Conservation (phyloP, 2,113 vertebrate genomes). For the Beaufortia kweichowensis region DNA sequence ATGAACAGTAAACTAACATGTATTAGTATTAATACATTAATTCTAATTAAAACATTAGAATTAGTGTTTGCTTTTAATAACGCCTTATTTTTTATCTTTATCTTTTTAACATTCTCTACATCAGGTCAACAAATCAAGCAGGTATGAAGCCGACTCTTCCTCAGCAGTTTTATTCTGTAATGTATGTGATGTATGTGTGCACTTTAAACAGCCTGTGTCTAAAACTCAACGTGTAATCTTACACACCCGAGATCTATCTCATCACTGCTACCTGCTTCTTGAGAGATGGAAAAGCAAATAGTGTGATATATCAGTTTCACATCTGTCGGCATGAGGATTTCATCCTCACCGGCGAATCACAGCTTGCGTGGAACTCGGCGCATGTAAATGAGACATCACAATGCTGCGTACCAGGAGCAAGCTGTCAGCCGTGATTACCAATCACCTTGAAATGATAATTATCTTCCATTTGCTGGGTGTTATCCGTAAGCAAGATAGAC, state of each 20-base stretch:
- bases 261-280: not conserved
- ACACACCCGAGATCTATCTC: not conserved
- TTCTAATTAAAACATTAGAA: too few relatives aligned
- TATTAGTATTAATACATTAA: too few relatives aligned
- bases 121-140: not conserved
- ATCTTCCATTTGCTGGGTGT: slow-evolving; percentile 42
- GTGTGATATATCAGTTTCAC: slow-evolving; percentile 23
- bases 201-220: slow-evolving; percentile 1
- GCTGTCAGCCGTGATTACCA: slow-evolving; percentile 44
- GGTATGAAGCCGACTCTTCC: not conserved
- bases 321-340: slow-evolving; percentile 4
- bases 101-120: not conserved
- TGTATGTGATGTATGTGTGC: not conserved
- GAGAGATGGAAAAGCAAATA: slow-evolving; percentile 16
- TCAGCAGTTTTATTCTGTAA: not conserved
- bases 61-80: too few relatives aligned
- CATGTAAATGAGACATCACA: slow-evolving; percentile 45
- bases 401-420: slow-evolving; percentile 7
- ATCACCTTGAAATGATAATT: slow-evolving; percentile 51
- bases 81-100: too few relatives aligned
- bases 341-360: not conserved
- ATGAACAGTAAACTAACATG: too few relatives aligned
- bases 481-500: slow-evolving; percentile 42
- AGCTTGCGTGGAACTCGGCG: not conserved
- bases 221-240: slow-evolving; percentile 5